Base-by-base conservation (phyloP, 2,888 invertebrate species). In the Thymelicus lineola region DNA sequence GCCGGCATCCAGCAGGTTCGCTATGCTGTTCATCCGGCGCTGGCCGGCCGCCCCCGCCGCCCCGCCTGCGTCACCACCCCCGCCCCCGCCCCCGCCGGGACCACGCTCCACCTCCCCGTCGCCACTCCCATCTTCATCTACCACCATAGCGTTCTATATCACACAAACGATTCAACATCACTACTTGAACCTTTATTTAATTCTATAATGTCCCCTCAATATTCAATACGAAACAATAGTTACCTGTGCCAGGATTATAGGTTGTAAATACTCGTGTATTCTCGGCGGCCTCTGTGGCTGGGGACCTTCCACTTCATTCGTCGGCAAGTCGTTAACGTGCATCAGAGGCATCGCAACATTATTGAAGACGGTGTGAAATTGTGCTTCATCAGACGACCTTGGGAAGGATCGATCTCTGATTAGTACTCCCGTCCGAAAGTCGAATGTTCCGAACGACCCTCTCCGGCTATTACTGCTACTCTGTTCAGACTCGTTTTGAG, bases 301-400 rank as follows among this genome's bases (percentile, higher is more conserved):
- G 62, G 74, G 80, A 4, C 77, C 81, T 12, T 81, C 85, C 1
- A 76, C 78, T 4, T 87, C 88, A 42, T 75, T 79, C 36, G 82
- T 74, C 14, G 84, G 80, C n/a, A 95, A 89, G 76, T 96, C 95
- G 75, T 95, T 95, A 45, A 96, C 94, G 76, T 95, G 95, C 77
- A 96, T 94, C 12, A 94, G 84, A 1, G 95, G 95, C 77, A 95
- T 91, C 0, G 83, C 83, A 0, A 88, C 87, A 70, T 87, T 88
- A 75, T 87, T 87, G 36, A 90, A 76, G 28, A 88, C 84, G 2
- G 88, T 83, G 71, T 87, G 87, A 72, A 86, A 85, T 50, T 83
- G 85, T 6, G 79, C 79, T 53, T 83, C 85, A 6, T 84, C 84
- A 3, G 77, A 64, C 1, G 74, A 72, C 73, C 76, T 15, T 76